Evolutionary conservation across 2,888 invertebrate species (phyloP), one percentile per base, ranked within the genome.

Genomic region (Eupithecia inturbata): DNA sequence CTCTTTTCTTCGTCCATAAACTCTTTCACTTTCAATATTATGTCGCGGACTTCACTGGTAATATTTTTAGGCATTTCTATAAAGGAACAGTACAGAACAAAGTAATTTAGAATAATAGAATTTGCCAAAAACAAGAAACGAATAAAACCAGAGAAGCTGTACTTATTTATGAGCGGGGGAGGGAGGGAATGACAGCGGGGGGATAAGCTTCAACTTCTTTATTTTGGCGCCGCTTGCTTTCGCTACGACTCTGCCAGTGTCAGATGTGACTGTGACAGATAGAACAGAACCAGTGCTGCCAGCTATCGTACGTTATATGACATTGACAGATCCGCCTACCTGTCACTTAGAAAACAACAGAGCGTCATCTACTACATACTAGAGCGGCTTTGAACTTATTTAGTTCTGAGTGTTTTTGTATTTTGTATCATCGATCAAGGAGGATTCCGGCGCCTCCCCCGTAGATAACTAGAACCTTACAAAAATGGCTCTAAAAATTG

Each of bases 1-100:
- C 93, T 89, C 83, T 94, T 94, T 72, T 94, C 94, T 72, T 93
- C 93, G 71, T 94, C 94, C 94, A 94, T 94, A 82, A 94, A 94
- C 79, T 93, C 94, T 80, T 94, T 94, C 3, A 94, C 94, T 83
- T 92, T 93, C 73, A 94, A 82, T 83, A 94, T 93, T 80, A 94
- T 92, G 69, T 93, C 93, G n/a, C 94, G 91, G 67, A 94, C 94
- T 84, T 94, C 94, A 82, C 83, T 89, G 5, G 92, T 93, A 74
- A 94, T 93, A 78, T 93, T 93, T 85, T 93, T 94, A 81, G 94
- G 94, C 93, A 94, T 94, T 82, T 88, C 91, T 72, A 28, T 67
- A 53, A 6, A 71, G 33, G 60, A 28, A 62, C n/a, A 60, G 57
- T 31, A 31, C 19, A 53, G 69, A 67, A 70, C 63, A 64, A 68